Base-by-base conservation (phyloP, 2,888 invertebrate species). In the Drosophila paramelanica region DNA sequence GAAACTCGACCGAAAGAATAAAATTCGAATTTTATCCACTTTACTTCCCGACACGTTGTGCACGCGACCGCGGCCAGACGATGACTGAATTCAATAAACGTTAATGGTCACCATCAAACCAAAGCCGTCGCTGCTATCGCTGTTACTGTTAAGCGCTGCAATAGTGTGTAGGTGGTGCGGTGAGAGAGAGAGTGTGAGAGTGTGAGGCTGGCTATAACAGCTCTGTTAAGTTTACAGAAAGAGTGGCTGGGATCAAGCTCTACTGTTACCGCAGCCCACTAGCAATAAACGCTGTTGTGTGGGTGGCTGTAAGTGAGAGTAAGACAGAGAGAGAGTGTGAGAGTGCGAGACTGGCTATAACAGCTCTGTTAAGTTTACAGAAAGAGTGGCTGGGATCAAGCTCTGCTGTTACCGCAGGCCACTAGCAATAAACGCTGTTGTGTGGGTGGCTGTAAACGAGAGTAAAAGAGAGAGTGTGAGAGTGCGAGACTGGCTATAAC, bases 21-120 rank as follows among this genome's bases (percentile, higher is more conserved):
- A 25, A 23, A 23, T 45, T 10, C 0, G 6, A 45, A 36, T 61
- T 50, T 17, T 14, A 14, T 51, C 3, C 38, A 43, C 13, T 31
- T 11, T 52, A 13, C 41, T 43, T 41, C 1, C 6, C 6, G 33
- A 47, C 57, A 71, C 77, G 81, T 79, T 76, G 79, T 73, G 71
- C 60, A 31, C 69, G 62, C 81, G 89, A 87, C 88, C 90, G 90
- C 90, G 89, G 80, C 69, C 84, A 80, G 81, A 72, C 83, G 81
- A 80, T 79, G 87, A 90, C 89, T 90, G 89, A 91, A 80, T 84
- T 88, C 75, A 79, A 76, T 76, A 81, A 81, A 78, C 74, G 79
- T 82, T 79, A 80, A 74, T 80, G 79, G 74, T 60, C 68, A 81
- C 79, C 85, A 85, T 77, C 64, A 72, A 77, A 68, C 56, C 72